phyloP scores from a whole-genome alignment of 2,113 vertebrate genomes.

The Brienomyrus longianalis region DNA sequence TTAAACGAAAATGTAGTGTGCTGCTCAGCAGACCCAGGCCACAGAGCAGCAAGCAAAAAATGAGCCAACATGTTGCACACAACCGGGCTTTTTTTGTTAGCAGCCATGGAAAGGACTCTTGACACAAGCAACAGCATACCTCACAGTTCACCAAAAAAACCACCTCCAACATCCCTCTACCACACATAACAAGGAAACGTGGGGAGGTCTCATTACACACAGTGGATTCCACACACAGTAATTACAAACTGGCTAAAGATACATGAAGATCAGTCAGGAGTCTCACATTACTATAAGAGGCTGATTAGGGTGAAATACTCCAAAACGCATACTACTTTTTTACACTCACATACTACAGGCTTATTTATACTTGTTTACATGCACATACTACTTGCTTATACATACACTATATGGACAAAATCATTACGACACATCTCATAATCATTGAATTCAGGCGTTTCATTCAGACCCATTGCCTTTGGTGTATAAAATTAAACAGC shows the following conservation, averaged over 20 bases:
- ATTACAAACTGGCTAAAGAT: not conserved
- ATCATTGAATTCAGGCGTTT: not conserved
- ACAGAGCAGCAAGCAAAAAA: not conserved
- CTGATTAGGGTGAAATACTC: not conserved
- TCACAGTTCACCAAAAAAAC: not conserved
- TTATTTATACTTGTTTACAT: not conserved
- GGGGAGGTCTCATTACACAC: not conserved
- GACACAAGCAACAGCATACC: not conserved
- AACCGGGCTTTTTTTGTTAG: not conserved
- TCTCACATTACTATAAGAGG: not conserved
- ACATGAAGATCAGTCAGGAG: not conserved
- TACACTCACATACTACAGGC: not conserved
- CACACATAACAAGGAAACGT: not conserved
- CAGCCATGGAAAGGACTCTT: not conserved
- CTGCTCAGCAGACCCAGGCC: too few species aligned
- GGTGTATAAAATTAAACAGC: not conserved
- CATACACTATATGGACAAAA: not conserved
- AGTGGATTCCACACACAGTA: not conserved
- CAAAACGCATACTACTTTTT: not conserved
- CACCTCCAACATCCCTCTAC: not conserved
- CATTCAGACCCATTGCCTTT: not conserved
- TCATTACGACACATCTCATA: not conserved
- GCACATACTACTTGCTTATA: not conserved
- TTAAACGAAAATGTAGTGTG: not conserved
- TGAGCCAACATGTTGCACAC: not conserved